Conservation (phyloP, 2,888 invertebrate genomes). For the Allophyes oxyacanthae region DNA sequence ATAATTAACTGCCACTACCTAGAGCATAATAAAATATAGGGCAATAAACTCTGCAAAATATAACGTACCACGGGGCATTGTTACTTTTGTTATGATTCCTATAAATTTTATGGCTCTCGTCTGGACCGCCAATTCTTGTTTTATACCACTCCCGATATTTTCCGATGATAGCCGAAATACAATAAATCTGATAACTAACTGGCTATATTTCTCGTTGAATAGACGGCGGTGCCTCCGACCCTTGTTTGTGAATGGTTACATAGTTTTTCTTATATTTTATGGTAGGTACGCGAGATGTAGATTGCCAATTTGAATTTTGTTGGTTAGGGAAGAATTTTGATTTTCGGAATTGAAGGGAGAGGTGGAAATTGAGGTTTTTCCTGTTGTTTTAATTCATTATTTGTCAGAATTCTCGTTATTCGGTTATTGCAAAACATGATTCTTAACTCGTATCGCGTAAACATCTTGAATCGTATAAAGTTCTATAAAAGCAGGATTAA, state of each 20-base stretch:
- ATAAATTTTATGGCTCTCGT: constrained; percentile 72
- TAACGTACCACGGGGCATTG: constrained; percentile 61
- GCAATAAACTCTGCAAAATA: constrained; percentile 65
- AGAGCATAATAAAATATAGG: constrained; percentile 55
- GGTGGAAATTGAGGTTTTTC: constrained; percentile 7
- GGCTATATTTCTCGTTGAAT: constrained; percentile 55
- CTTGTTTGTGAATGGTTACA: constrained; percentile 45
- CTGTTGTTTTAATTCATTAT: constrained; percentile 10
- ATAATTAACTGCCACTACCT: constrained; percentile 27
- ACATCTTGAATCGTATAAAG: too few relatives aligned
- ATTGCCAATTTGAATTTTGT: constrained; percentile 51
- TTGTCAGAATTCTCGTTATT: background rate
- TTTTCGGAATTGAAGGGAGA: constrained; percentile 1
- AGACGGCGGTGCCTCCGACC: constrained; percentile 32
- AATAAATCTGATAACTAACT: constrained; percentile 70
- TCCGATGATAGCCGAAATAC: constrained; percentile 59
- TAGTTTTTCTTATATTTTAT: constrained; percentile 50
- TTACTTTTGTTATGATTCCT: constrained; percentile 71
- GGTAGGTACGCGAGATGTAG: constrained; percentile 36
- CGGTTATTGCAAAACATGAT: too few relatives aligned
- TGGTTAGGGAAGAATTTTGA: constrained; percentile 17
- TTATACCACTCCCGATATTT: constrained; percentile 59
- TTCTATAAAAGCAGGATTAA: too few relatives aligned
- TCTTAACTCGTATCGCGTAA: too few relatives aligned
- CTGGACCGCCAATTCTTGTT: constrained; percentile 66